Base-by-base conservation (phyloP, 1,140 invertebrate genomes). In the Drosophila fuyamai region DNA sequence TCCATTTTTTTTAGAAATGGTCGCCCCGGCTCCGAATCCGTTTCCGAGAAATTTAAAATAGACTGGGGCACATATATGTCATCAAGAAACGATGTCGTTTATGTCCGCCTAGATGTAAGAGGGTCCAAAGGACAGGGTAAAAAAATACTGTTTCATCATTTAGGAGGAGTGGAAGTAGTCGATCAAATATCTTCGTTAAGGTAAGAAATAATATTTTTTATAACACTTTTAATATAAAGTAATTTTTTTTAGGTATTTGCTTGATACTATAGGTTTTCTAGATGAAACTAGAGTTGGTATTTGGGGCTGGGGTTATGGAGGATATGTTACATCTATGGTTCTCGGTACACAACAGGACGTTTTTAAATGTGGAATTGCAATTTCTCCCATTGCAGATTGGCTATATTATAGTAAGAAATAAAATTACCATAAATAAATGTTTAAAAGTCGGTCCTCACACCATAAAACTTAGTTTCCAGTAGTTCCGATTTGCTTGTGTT, bases 241-340 rank as follows among this genome's bases (percentile, higher is more conserved):
- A 73, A 54, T 23, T 93, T 23, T 92, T 95, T 29, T 10, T 92
- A 97, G 96, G 89, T 95, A 97, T 92, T 95, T 98, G 70, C 93
- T 97, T 79, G 95, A 97, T 44, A 96, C 95, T 13, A 94, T 96
- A 65, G 96, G 96, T 86, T 98, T 96, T 93, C 94, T 99, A 76
- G 97, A 99, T 91, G 95, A 96, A 76, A 96, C 95, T 2, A 95
- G 97, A 67, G 96, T 98, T 36, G 97, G 97, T 1, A 95, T 99
- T 47, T 98, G 97, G 97, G 98, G 98, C n/a, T 97, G 97, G 97
- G 97, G 97, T n/a, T 98, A 98, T 92, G 98, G 98, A 9, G 98
- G 97, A 1, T 99, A 98, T 93, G 96, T 98, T 13, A 97, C 97
- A 0, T 94, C 97, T 40, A 97, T 97, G 95, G 95, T 97, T 35